Base-by-base conservation (phyloP, 2,888 invertebrate species). In the Philonicus albiceps region DNA sequence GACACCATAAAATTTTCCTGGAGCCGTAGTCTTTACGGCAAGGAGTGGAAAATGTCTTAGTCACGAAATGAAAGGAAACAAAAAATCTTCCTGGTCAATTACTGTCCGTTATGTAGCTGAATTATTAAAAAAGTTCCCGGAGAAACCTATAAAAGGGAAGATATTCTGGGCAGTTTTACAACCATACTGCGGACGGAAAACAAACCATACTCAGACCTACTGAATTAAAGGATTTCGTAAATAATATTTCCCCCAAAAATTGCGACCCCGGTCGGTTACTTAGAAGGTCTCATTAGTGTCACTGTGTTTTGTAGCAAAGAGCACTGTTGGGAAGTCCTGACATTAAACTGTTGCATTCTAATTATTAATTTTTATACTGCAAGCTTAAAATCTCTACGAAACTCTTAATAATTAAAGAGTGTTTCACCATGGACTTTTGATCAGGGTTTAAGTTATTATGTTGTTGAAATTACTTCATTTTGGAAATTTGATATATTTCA, bases 1-100 rank as follows among this genome's bases (percentile, higher is more conserved):
- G 76, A 22, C 40, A 76, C 40, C 34, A 76, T 76, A 76, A 76
- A 76, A 22, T 76, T 76, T n/a, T 34, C 74, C 74, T 34, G 34
- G 34, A 19, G 34, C 74, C 74, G 74, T 74, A 27, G 22, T 22
- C 22, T 19, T 64, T 27, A 64, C 64, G 64, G 27, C 64, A 64
- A 27, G 22, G 27, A 64, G 64, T 64, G 22, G 64, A 64, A 64
- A 64, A 64, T 64, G 64, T 64, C 27, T 64, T 64, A 22, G 64
- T 64, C 64, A 64, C 64, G 64, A 64, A 64, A 64, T 64, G 64
- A 64, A 64, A 64, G 64, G 64, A 64, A 64, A 27, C 64, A 64
- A 64, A 64, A 64, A 64, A 64, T 64, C 64, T 64, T 64, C 64
- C 64, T 64, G 64, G 64, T 64, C 64, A 64, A 64, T 64, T 64